Evolutionary conservation across 2,888 invertebrate genomes (phyloP), one percentile per base, ranked within the genome.

Genomic region (Coremacera marginata): DNA sequence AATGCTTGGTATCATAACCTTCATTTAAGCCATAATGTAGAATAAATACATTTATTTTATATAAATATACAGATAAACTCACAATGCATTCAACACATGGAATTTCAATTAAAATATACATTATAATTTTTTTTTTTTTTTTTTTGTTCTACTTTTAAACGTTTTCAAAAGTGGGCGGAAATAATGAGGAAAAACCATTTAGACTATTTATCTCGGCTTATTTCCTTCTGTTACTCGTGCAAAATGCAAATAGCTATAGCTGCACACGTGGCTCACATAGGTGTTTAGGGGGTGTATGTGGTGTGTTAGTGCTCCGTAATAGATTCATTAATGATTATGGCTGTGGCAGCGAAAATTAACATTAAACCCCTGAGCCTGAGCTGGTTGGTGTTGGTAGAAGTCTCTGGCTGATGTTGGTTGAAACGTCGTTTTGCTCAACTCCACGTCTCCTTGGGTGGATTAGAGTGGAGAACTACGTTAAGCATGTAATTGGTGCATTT

Each of bases 261-360:
- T 57, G 16, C 14, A 5, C n/a, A 9, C 0, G n/a, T 55, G 55
- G 34, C 27, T 51, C 16, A 16, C 7, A 19, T 70, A 34, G 9
- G 16, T 52, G 3, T 49, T 16, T 70, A 19, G 22, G 37, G 4
- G 31, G 3, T 22, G 11, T 3, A 2, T 70, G n/a, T 14, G 19
- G 34, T 57, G 57, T 71, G 5, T 60, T 57, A 27, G 34, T 57
- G 55, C 44, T n/a, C 37, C 55, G 57, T 60, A 31, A 71, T 71
- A 57, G 57, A 57, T 71, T 57, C 71, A 71, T 60, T 71, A 71
- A 71, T 71, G 71, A 71, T 71, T 71, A 71, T 71, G 71, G 71
- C 37, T 60, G 71, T 37, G 37, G 71, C 60, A 57, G 57, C 31
- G 49, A 51, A 71, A 71, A 60, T 57, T 71, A 57, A 71, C 57